These are phyloP conservation scores for Phataginus tricuspis DNA, from an alignment of 2,797 vertebrate genomes.

Conservation along the genomic window DNA sequence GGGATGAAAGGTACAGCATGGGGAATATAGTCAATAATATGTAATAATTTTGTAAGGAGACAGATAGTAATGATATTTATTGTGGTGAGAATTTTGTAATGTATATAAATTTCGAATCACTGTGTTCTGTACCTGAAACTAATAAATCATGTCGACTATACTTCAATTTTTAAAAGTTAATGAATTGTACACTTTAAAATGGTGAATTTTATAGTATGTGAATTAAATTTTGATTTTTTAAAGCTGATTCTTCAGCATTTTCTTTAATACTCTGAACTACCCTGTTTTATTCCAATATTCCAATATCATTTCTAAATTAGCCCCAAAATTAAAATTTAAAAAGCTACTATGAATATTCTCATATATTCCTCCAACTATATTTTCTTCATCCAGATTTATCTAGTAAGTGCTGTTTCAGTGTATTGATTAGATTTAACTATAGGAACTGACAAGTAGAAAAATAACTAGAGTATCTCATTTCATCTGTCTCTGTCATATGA, in stretches of 20 bases:
- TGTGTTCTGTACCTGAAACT: too few species aligned
- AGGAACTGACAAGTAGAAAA: not conserved
- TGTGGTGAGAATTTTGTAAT: too few species aligned
- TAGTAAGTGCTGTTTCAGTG: not conserved
- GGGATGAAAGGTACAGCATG: too few species aligned
- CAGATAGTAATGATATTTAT: too few species aligned
- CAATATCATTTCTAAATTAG: not conserved
- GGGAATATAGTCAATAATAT: too few species aligned
- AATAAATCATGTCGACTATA: too few species aligned
- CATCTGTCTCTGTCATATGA: not conserved
- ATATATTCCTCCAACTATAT: not conserved
- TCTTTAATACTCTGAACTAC: constrained; percentile 9
- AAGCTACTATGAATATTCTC: not conserved
- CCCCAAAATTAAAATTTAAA: not conserved
- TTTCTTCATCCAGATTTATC: not conserved
- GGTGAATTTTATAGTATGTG: not conserved
- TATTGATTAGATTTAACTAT: not conserved
- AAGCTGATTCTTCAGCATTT: not conserved
- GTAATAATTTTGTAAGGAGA: too few species aligned
- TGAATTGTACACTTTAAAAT: not conserved
- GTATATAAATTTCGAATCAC: too few species aligned
- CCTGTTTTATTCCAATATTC: not conserved
- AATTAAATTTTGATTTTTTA: not conserved
- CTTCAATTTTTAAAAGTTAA: not conserved
- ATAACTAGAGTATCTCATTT: constrained; percentile 10